Percentiles rank a stretch among this genome's conserved stretches.
These are phyloP conservation scores for Bucco capensis DNA, from an alignment of 2,113 vertebrate species.

Conservation along the genomic window DNA sequence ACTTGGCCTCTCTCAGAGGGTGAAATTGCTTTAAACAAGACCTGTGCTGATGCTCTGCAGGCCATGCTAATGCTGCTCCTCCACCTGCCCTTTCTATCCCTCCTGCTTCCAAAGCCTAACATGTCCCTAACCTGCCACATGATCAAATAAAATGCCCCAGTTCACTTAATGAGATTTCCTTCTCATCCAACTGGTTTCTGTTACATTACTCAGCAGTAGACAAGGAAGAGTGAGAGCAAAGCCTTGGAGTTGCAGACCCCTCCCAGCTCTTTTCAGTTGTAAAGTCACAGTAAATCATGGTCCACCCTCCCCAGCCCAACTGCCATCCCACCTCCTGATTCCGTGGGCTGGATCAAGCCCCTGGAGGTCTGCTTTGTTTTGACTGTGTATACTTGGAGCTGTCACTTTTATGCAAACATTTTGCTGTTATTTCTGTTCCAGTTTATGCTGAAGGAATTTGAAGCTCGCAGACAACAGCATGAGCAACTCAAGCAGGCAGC, in stretches of 20 bases:
- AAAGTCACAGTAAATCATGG: background rate
- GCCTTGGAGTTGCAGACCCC: background rate
- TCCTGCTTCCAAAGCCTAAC: background rate
- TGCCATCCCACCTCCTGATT: background rate
- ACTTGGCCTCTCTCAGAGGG: background rate
- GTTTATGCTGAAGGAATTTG: constrained; percentile 99
- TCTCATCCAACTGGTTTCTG: background rate
- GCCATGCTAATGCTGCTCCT: background rate
- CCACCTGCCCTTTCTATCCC: background rate
- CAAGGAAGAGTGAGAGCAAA: constrained; percentile 12
- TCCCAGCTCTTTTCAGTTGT: background rate
- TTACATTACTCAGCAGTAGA: background rate
- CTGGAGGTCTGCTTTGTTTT: constrained; percentile 66
- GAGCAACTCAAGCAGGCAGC: constrained; percentile 91
- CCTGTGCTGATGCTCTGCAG: background rate
- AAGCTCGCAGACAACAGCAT: constrained; percentile 88
- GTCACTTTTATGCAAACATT: constrained; percentile 64
- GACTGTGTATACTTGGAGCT: constrained; percentile 57
- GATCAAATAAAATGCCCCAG: background rate
- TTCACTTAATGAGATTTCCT: background rate
- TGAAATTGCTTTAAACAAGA: background rate
- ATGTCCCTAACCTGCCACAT: background rate
- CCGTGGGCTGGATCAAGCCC: background rate
- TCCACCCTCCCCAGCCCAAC: background rate
- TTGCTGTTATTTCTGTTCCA: constrained; percentile 71